These are phyloP conservation scores for Erannis defoliaria DNA, from an alignment of 2,888 invertebrate genomes.

Conservation along the genomic window DNA sequence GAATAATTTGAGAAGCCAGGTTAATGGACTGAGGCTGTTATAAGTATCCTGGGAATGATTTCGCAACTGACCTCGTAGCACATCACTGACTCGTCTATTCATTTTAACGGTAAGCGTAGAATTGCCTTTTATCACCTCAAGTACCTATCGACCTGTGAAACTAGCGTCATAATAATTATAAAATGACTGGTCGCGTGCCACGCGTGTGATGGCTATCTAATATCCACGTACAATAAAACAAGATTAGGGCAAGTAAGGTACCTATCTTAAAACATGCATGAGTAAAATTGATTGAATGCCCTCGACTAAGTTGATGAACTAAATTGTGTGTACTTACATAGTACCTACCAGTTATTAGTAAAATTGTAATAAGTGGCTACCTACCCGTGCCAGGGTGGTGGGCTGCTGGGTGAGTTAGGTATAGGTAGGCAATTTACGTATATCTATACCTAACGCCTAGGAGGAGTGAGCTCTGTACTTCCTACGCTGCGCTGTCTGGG, in stretches of 20 bases:
- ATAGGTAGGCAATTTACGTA: background rate
- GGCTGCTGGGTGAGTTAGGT: background rate
- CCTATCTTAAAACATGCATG: constrained; percentile 1
- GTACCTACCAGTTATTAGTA: background rate
- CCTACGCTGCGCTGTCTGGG: too few species aligned
- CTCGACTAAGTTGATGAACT: background rate
- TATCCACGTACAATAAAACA: constrained; percentile 2
- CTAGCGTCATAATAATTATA: constrained; percentile 1
- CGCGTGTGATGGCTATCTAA: background rate
- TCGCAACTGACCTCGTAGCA: constrained; percentile 15
- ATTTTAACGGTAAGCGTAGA: background rate
- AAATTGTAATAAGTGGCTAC: constrained; percentile 3
- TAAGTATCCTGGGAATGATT: constrained; percentile 34
- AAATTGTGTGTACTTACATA: constrained; percentile 3
- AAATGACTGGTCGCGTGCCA: constrained; percentile 3
- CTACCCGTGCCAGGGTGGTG: too few species aligned
- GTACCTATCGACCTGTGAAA: background rate
- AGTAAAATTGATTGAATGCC: constrained; percentile 5
- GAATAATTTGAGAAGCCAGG: constrained; percentile 61
- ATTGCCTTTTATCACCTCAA: background rate
- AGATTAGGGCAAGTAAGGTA: background rate
- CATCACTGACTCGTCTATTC: constrained; percentile 13
- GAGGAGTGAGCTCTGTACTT: too few species aligned
- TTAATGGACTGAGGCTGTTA: constrained; percentile 54
- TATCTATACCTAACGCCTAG: too few species aligned